Percentiles rank a stretch among this genome's conserved stretches.
Conservation (phyloP, 1,140 invertebrate genomes). For the Cydia splendana region DNA sequence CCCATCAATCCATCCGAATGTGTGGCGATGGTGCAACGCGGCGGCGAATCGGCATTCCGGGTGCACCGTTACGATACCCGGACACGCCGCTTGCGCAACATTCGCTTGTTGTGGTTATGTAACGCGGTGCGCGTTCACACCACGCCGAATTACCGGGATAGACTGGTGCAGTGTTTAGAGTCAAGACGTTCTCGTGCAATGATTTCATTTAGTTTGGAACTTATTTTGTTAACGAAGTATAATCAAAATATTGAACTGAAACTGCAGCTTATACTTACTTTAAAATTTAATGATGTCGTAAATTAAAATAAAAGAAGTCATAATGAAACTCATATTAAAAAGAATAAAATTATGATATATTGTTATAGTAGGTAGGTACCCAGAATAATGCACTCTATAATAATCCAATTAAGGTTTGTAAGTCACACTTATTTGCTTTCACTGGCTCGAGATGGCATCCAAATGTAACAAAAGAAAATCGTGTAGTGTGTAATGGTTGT, state of each 20-base stretch:
- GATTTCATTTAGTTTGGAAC: no score
- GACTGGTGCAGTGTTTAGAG: no score
- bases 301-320: no score
- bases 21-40: slow-evolving; percentile 53
- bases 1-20: slow-evolving; percentile 36
- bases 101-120: slow-evolving; percentile 59
- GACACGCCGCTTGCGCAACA: slow-evolving; percentile 70
- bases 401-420: background rate
- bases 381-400: background rate
- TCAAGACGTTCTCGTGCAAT: no score
- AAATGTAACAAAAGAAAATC: slow-evolving; percentile 28
- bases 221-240: no score
- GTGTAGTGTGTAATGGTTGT: slow-evolving; percentile 43
- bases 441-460: slow-evolving; percentile 9
- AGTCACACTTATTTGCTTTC: slow-evolving; percentile 13
- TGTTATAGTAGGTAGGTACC: background rate
- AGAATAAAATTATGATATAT: background rate
- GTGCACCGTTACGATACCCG: slow-evolving; percentile 72
- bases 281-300: no score
- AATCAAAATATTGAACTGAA: no score
- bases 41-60: slow-evolving; percentile 65
- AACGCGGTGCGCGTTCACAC: slow-evolving; percentile 54
- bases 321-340: background rate
- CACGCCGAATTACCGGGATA: slow-evolving; percentile 21
- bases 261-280: no score